Evolutionary conservation across 2,888 invertebrate genomes (phyloP), one percentile per base, ranked within the genome.

Genomic region (Drosophila robusta): DNA sequence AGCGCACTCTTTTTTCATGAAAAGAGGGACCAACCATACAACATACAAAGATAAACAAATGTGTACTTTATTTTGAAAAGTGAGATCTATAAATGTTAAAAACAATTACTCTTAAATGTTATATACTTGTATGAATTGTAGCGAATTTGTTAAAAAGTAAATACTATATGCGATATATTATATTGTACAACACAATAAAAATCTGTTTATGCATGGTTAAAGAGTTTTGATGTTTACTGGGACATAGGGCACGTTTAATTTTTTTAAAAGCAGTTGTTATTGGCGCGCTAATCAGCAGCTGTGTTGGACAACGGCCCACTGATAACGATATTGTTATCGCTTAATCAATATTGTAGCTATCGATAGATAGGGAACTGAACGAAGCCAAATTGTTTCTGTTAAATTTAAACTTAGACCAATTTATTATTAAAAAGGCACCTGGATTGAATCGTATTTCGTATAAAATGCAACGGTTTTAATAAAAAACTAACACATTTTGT

Each of bases 1-100:
- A 87, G 74, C 64, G 67, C 88, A 88, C 88, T 87, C 83, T 83
- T 83, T 85, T 88, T 82, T 88, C 68, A 79, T 77, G 83, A 87
- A 88, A 84, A 84, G 87, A 80, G 84, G 84, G 84, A 84, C 84
- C 84, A 84, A 84, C 71, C 55, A 68, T 55, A 80, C 62, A 56
- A 78, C 63, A 61, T 68, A 72, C 47, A 67, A 75, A 72, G 61
- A 80, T 58, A 76, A 80, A 81, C 39, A 44, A 73, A 56, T 64
- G 63, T 82, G 76, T 83, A 83, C 83, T 88, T 88, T 83, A 83
- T 83, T 82, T 86, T 74, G 52, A 63, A 70, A 82, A 82, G 74
- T 72, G 64, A 86, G 72, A 81, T 80, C 70, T 77, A 68, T 82
- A 70, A 74, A 75, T 82, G 86, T 82, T 86, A 32, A 65, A 76